Evolutionary conservation across 2,797 vertebrate species (phyloP), one percentile per base, ranked within the genome.

Genomic region (Craterocephalus amniculus): DNA sequence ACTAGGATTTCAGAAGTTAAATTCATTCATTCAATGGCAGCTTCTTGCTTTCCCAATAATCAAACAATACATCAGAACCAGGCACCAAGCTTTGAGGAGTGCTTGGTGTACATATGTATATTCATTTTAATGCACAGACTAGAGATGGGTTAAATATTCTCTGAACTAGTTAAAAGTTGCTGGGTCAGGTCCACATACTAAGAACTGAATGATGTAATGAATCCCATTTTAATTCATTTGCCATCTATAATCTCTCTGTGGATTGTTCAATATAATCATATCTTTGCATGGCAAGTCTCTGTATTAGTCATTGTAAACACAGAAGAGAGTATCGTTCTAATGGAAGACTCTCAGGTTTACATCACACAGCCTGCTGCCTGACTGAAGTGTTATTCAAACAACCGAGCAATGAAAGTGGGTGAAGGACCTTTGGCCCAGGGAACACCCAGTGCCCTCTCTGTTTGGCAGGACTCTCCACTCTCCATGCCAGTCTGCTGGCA

Each of bases 401-500:
- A 85, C 76, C 71, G 18, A 22, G 49, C 67, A 34, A 14, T 68
- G 31, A 76, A 81, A 70, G 74, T 67, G 79, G 72, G 71, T 75
- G 74, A 85, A 74, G 77, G 80, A 77, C 62, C 35, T 81, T 60
- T 9, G 1, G 54, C 73, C 74, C 52, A 67, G 85, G 80, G 79
- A 83, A 76, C 74, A 81, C 77, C 78, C 83, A 35, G 76, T 4
- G 72, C 84, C 76, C 51, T 81, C 83, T 85, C 83, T 82, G 78
- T 68, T 72, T 34, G 76, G 83, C 70, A 74, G 40, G 62, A 54
- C 82, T 67, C 52, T 29, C 63, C 72, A 43, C 87, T 56, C 54
- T 72, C 84, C 31, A 80, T 86, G 83, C 83, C 82, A 87, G 86
- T 83, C 84, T 81, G 73, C 82, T 85, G 79, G 79, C 57, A 54